These are phyloP conservation scores for Schizopygopsis malacanthus DNA, from an alignment of 2,797 vertebrate genomes.

Conservation along the genomic window DNA sequence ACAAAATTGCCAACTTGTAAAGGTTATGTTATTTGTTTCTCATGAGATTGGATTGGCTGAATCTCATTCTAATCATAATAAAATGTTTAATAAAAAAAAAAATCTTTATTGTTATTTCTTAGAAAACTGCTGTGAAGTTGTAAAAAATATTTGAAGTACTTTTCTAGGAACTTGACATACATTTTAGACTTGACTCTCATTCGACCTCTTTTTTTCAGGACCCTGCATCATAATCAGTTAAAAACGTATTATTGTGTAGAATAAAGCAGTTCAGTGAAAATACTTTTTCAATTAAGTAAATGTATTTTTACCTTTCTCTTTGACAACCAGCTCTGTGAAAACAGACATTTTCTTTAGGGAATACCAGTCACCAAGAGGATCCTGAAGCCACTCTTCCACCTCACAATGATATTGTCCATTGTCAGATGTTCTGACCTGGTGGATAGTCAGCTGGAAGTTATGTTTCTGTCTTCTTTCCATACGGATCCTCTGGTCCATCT, in stretches of 20 bases:
- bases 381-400: conserved; percentile 77
- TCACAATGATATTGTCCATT: conserved; percentile 70
- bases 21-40: too few relatives aligned
- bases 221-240: too few relatives aligned
- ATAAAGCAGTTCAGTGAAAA: background rate
- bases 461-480: conserved; percentile 61
- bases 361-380: conserved; percentile 72
- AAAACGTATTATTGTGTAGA: background rate
- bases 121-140: too few relatives aligned
- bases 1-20: too few relatives aligned
- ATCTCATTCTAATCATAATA: too few relatives aligned
- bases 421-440: conserved; percentile 69
- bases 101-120: too few relatives aligned
- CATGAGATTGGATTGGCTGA: too few relatives aligned
- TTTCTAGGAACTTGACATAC: too few relatives aligned
- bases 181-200: too few relatives aligned
- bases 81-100: too few relatives aligned
- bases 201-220: too few relatives aligned
- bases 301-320: conserved; percentile 67
- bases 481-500: conserved; percentile 66
- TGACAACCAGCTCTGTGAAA: conserved; percentile 59
- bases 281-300: background rate
- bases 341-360: conserved; percentile 50
- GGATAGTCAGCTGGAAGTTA: conserved; percentile 78
- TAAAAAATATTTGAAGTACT: too few relatives aligned